A percentile compares a stretch with the other conserved stretches of the same genome.
Conservation (phyloP, 2,888 invertebrate genomes). For the Catocala fraxini region DNA sequence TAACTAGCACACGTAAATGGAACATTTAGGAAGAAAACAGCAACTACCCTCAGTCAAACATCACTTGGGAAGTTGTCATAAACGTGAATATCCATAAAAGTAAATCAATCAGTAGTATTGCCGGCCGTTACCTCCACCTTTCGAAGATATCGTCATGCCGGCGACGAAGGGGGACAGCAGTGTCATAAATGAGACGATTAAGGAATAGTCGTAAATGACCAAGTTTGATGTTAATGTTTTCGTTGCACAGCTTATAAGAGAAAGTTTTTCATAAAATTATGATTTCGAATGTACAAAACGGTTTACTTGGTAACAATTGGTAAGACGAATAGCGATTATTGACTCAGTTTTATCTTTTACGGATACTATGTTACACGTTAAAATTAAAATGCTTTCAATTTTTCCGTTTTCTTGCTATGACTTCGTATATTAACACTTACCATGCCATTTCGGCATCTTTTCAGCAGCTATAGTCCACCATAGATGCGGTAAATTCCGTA, state of each 20-base stretch:
- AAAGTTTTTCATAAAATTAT: conserved; percentile 10
- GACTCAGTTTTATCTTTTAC: no score
- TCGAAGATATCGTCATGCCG: conserved; percentile 33
- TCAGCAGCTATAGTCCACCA: no score
- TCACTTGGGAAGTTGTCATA: conserved; percentile 42
- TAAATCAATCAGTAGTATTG: conserved; percentile 66
- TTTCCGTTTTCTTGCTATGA: no score
- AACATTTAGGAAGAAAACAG: conserved; percentile 36
- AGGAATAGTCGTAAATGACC: conserved; percentile 62
- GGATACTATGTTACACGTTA: no score
- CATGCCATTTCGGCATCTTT: no score
- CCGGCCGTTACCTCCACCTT: conserved; percentile 56
- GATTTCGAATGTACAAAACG: not conserved
- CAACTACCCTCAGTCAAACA: conserved; percentile 29
- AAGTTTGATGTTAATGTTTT: conserved; percentile 49
- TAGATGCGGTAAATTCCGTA: no score
- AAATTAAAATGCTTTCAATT: no score
- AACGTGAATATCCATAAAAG: conserved; percentile 57
- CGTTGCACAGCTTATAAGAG: conserved; percentile 8
- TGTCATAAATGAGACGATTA: conserved; percentile 74
- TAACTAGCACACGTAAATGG: conserved; percentile 30
- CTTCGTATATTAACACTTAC: no score
- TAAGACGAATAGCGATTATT: no score
- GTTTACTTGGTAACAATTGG: no score
- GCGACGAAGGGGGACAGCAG: conserved; percentile 40